Evolutionary conservation across 2,113 vertebrate genomes (phyloP).

Genomic region (Chionomys nivalis): DNA sequence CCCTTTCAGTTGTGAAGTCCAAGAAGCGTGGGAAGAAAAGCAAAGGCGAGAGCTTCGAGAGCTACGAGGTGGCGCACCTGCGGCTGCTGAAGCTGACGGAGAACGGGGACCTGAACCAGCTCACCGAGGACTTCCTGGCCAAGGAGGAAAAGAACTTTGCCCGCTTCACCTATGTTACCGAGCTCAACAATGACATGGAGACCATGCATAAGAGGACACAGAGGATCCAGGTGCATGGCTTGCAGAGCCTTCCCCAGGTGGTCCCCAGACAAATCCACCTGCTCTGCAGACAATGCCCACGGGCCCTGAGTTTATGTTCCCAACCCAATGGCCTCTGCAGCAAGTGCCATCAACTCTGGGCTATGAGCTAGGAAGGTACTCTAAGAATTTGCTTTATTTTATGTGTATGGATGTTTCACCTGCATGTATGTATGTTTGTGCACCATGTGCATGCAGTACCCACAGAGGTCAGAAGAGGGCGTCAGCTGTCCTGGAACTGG

Average conservation of each 20-base stretch:
- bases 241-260: neutral
- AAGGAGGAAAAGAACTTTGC: constrained; percentile 84
- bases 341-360: neutral
- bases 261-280: neutral
- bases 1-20: constrained; percentile 67
- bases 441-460: neutral
- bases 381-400: neutral
- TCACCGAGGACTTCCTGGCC: constrained; percentile 67
- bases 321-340: too few relatives aligned
- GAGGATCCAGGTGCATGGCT: constrained; percentile 81
- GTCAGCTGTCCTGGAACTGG: neutral
- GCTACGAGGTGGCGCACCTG: constrained; percentile 76
- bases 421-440: neutral
- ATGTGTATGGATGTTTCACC: neutral
- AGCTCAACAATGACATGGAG: constrained; percentile 80
- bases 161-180: constrained; percentile 72
- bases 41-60: constrained; percentile 80
- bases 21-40: constrained; percentile 27
- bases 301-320: neutral
- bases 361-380: neutral
- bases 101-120: neutral
- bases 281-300: neutral
- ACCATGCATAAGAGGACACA: constrained; percentile 71
- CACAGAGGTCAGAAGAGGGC: neutral
- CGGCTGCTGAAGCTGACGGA: constrained; percentile 77